A percentile compares a stretch with the other conserved stretches of the same genome.
These are phyloP conservation scores for Oxycera nigricornis DNA, from an alignment of 2,888 invertebrate genomes.

Conservation along the genomic window DNA sequence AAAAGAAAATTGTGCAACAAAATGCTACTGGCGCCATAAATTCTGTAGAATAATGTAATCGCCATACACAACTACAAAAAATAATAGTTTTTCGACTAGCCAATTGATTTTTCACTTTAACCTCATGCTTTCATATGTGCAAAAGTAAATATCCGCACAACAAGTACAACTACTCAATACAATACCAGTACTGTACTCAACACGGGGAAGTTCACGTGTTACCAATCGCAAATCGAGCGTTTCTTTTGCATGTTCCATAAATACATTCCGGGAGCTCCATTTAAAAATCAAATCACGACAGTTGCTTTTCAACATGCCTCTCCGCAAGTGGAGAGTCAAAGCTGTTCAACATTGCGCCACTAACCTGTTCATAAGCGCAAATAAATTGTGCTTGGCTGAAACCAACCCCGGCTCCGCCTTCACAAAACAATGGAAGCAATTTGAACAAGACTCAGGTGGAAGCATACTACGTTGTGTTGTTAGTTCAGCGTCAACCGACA, in stretches of 20 bases:
- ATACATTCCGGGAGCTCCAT: not conserved
- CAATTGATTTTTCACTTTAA: no score
- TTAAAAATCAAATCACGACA: conserved; percentile 1
- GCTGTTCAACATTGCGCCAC: not conserved
- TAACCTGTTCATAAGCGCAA: not conserved
- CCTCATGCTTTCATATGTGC: no score
- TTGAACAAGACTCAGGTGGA: not conserved
- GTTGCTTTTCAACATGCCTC: not conserved
- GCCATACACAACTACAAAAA: no score
- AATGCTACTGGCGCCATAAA: no score
- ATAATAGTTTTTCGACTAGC: no score
- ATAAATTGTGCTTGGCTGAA: not conserved
- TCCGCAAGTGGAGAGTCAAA: not conserved
- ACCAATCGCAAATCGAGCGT: not conserved
- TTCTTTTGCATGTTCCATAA: not conserved
- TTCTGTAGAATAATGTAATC: no score
- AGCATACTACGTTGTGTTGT: no score
- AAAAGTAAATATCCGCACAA: no score
- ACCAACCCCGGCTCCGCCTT: not conserved
- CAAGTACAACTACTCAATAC: no score
- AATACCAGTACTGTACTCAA: no score
- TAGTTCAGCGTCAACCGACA: not conserved
- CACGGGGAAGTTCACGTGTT: not conserved
- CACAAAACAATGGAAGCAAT: not conserved
- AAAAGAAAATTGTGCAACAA: no score